A percentile compares a stretch with the other conserved stretches of the same genome.
Evolutionary conservation across 92 coral and sea anemone species (phyloP).

Genomic region (Pocillopora meandrina): DNA sequence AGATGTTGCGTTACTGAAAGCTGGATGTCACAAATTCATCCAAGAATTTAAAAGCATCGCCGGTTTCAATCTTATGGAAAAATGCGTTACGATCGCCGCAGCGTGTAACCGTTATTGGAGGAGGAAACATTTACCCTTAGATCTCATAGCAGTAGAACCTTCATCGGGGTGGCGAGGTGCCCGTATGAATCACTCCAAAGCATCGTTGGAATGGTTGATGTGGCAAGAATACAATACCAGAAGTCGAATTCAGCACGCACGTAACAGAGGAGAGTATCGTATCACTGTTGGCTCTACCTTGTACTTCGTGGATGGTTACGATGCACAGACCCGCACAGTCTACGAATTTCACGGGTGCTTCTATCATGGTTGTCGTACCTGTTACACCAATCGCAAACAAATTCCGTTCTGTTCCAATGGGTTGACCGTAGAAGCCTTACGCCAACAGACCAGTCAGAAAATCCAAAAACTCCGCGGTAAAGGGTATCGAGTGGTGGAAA

Average conservation of each 20-base stretch:
- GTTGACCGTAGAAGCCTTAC: too few relatives aligned
- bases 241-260: neutral
- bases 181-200: too few relatives aligned
- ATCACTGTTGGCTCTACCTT: neutral
- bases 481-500: too few relatives aligned
- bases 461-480: too few relatives aligned
- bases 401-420: too few relatives aligned
- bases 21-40: neutral
- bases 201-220: neutral
- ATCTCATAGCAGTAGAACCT: neutral
- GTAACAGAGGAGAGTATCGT: neutral
- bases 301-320: neutral
- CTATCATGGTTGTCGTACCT: neutral
- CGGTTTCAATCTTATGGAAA: neutral
- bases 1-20: neutral
- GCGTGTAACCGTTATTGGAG: conserved; percentile 6
- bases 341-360: conserved; percentile 5
- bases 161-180: neutral
- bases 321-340: neutral
- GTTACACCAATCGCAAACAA: neutral
- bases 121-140: neutral
- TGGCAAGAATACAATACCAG: neutral
- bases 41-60: neutral
- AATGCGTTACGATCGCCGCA: conserved; percentile 16
- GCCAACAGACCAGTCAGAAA: too few relatives aligned